These are phyloP conservation scores for Proisotoma minuta DNA, from an alignment of 2,888 invertebrate species.

Conservation along the genomic window DNA sequence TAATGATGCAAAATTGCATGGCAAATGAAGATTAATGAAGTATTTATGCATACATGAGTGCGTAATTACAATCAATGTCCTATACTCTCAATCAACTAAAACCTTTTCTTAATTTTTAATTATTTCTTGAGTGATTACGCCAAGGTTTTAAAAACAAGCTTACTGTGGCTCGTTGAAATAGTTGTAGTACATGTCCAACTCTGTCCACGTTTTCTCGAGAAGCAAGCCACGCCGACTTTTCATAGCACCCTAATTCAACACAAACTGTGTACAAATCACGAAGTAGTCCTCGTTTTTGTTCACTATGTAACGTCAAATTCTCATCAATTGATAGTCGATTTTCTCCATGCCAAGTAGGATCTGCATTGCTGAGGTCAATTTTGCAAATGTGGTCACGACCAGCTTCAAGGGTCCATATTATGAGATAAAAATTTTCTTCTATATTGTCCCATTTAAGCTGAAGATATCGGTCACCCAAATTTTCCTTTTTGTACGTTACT, in stretches of 20 bases:
- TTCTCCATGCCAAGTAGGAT: slow-evolving; percentile 41
- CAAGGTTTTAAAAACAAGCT: no score
- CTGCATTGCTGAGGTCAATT: slow-evolving; percentile 42
- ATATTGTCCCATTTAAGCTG: slow-evolving; percentile 46
- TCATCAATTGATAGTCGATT: slow-evolving; percentile 37
- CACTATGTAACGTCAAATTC: slow-evolving; percentile 36
- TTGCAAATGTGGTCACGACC: slow-evolving; percentile 42
- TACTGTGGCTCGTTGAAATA: slow-evolving; percentile 45
- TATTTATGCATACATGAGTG: no score
- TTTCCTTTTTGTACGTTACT: slow-evolving; percentile 38
- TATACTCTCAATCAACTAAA: not conserved
- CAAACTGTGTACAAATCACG: slow-evolving; percentile 44
- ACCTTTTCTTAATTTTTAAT: not conserved
- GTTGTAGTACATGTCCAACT: slow-evolving; percentile 37
- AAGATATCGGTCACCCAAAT: slow-evolving; percentile 39
- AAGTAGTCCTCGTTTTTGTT: slow-evolving; percentile 38
- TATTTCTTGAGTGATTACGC: not conserved
- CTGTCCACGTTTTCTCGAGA: slow-evolving; percentile 42
- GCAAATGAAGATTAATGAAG: no score
- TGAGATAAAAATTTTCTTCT: slow-evolving; percentile 43
- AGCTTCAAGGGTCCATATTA: slow-evolving; percentile 42
- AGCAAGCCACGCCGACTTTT: slow-evolving; percentile 41
- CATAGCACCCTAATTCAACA: slow-evolving; percentile 45
- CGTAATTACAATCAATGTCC: no score
- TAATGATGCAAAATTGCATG: no score